phyloP scores from a whole-genome alignment of 2,888 invertebrate genomes.

The Molorchus minor region DNA sequence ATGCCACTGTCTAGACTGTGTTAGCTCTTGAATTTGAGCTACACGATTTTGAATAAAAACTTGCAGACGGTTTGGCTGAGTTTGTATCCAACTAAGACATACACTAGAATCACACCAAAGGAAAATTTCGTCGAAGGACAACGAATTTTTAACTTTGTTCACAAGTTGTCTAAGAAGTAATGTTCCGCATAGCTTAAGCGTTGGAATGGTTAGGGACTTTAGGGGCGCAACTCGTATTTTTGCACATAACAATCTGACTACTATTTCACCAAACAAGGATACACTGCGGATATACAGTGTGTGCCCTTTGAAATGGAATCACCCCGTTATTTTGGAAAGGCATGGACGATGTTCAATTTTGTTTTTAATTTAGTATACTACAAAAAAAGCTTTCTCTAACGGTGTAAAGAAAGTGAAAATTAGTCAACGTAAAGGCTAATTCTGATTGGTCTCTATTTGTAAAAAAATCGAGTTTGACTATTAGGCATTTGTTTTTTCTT shows the following conservation, averaged over 20 bases:
- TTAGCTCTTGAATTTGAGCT: background rate
- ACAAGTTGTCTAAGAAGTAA: background rate
- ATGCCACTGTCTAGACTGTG: background rate
- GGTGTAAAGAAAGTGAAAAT: too few species aligned
- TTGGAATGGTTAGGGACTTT: conserved; percentile 2
- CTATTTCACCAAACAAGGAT: background rate
- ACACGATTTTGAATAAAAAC: background rate
- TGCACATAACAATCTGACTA: background rate
- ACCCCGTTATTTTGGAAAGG: too few species aligned
- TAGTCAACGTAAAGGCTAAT: too few species aligned
- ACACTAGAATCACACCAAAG: background rate
- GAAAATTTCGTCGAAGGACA: background rate
- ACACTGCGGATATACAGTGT: background rate
- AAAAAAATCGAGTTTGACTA: too few species aligned
- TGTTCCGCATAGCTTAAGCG: background rate
- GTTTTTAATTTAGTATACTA: too few species aligned
- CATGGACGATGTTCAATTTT: too few species aligned
- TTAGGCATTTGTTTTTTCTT: too few species aligned
- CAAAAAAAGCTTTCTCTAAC: too few species aligned
- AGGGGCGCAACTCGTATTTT: background rate
- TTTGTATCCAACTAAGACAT: background rate
- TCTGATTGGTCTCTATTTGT: too few species aligned
- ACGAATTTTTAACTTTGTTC: background rate
- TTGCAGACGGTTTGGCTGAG: background rate
- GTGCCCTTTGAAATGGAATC: too few species aligned